Evolutionary conservation across 53 echinoderm and acorn worm species (phyloP).

Genomic region (Crossaster papposus): DNA sequence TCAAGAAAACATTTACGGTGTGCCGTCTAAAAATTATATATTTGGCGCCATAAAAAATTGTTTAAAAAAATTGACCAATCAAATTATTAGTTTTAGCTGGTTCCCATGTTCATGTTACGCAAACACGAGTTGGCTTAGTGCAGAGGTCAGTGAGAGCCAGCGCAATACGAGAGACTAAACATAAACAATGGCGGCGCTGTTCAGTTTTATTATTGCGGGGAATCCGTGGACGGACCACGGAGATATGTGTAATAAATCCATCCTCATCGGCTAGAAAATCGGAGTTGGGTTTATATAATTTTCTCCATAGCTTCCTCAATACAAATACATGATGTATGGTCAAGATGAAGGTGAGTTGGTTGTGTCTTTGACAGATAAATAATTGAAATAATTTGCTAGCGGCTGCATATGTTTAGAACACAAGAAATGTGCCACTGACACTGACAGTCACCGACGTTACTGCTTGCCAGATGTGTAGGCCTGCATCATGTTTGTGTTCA

Average conservation of each 20-base stretch:
- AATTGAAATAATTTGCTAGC: not conserved
- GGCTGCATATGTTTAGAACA: not conserved
- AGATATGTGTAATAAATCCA: not conserved
- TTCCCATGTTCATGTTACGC: not conserved
- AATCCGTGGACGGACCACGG: not conserved
- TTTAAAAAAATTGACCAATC: constrained; percentile 58
- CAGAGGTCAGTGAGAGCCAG: not conserved
- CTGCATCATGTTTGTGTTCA: too few species aligned
- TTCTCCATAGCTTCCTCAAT: not conserved
- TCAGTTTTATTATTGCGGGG: not conserved
- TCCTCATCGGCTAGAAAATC: constrained; percentile 19
- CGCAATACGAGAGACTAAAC: too few species aligned
- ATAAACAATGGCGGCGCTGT: constrained; percentile 33
- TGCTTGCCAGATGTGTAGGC: too few species aligned
- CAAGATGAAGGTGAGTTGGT: constrained; percentile 45
- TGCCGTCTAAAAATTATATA: not conserved
- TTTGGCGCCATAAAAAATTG: constrained; percentile 26
- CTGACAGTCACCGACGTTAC: too few species aligned
- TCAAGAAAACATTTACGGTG: not conserved
- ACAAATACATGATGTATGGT: constrained; percentile 30
- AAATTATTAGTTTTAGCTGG: constrained; percentile 20
- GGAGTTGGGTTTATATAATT: not conserved
- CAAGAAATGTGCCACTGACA: too few species aligned
- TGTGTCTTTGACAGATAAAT: not conserved
- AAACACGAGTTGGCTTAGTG: too few species aligned